A percentile compares a stretch with the other conserved stretches of the same genome.
phyloP scores from a whole-genome alignment of 2,888 invertebrate genomes.

The Lithophane ornitopus region DNA sequence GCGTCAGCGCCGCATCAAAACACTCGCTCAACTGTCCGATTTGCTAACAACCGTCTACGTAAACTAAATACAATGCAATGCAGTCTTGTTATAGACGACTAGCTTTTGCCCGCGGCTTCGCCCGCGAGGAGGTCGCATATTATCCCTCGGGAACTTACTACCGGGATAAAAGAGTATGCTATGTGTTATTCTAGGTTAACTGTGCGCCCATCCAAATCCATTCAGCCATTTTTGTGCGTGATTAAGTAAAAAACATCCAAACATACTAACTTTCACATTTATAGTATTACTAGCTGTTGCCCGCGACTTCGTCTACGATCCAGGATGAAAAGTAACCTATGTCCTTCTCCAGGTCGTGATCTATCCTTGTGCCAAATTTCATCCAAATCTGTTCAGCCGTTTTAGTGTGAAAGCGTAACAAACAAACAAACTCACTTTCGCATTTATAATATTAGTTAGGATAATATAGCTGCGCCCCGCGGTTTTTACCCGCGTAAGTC shows the following conservation, averaged over 20 bases:
- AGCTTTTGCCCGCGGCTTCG: background rate
- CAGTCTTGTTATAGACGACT: slow-evolving; percentile 11
- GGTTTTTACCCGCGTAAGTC: too few species aligned
- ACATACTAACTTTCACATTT: background rate
- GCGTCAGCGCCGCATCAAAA: background rate
- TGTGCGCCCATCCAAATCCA: too few species aligned
- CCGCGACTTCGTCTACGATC: too few species aligned
- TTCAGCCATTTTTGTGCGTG: background rate
- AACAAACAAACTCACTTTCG: background rate
- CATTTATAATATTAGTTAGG: background rate
- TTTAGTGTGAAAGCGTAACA: background rate
- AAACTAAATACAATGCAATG: slow-evolving; percentile 26
- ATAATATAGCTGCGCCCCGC: too few species aligned
- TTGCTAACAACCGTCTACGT: slow-evolving; percentile 11
- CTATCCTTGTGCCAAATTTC: too few species aligned
- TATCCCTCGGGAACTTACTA: background rate
- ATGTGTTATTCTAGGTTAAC: background rate
- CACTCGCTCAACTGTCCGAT: slow-evolving; percentile 6
- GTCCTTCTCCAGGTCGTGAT: too few species aligned
- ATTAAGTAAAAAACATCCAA: background rate
- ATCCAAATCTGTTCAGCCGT: too few species aligned
- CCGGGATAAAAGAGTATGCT: background rate
- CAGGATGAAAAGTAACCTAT: too few species aligned
- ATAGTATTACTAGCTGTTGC: background rate
- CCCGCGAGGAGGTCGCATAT: accelerated